Percentiles rank a stretch among this genome's conserved stretches.
Evolutionary conservation across 2,113 vertebrate species (phyloP).

Genomic region (Benitochromis conjunctus): DNA sequence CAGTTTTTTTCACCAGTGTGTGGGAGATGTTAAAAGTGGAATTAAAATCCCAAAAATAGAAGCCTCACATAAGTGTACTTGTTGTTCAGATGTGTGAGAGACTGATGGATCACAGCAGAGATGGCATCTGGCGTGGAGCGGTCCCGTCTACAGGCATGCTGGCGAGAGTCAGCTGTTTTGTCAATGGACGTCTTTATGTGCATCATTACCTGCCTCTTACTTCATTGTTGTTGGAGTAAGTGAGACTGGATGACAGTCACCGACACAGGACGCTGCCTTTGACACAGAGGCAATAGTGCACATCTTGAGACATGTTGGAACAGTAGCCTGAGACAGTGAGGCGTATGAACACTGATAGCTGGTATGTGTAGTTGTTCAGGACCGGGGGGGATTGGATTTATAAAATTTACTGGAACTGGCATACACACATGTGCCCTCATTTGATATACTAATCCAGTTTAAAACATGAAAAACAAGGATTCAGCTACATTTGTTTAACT

Average conservation of each 20-base stretch:
- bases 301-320: neutral
- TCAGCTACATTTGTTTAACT: neutral
- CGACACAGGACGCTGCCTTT: neutral
- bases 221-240: neutral
- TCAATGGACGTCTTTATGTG: neutral
- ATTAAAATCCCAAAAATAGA: neutral
- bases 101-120: neutral
- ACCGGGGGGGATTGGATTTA: neutral
- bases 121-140: fast-evolving
- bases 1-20: neutral
- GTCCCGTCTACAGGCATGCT: neutral
- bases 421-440: neutral
- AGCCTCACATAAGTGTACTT: neutral
- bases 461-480: neutral
- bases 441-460: neutral
- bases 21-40: neutral
- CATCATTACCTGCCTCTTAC: neutral
- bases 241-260: neutral
- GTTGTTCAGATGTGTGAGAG: neutral
- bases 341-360: neutral
- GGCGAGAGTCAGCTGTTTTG: neutral
- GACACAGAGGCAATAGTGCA: neutral
- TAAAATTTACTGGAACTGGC: neutral
- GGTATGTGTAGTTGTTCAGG: neutral
- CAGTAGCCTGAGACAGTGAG: neutral